Evolutionary conservation across 2,888 invertebrate species (phyloP).

Genomic region (Eristalinus sepulchralis): DNA sequence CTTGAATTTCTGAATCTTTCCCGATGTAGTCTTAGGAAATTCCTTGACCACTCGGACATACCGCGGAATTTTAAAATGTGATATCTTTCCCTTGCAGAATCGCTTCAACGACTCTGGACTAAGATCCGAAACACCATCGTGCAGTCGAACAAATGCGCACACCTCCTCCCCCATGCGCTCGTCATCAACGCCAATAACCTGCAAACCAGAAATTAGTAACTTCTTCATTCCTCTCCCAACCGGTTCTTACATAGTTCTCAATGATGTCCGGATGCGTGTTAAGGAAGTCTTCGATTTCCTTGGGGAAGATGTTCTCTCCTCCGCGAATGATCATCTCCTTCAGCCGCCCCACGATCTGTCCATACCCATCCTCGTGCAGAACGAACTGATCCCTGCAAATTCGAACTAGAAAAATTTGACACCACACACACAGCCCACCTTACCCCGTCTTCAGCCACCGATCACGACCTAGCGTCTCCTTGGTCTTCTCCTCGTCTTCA

Average conservation of each 20-base stretch:
- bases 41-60: slow-evolving; percentile 84
- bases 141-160: slow-evolving; percentile 84
- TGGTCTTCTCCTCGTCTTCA: slow-evolving; percentile 87
- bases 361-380: slow-evolving; percentile 86
- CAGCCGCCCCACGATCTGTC: slow-evolving; percentile 85
- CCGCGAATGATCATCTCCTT: slow-evolving; percentile 91
- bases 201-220: neutral
- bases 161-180: slow-evolving; percentile 88
- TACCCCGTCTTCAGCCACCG: slow-evolving; percentile 90
- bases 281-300: slow-evolving; percentile 89
- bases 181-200: slow-evolving; percentile 87
- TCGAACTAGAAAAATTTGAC: neutral
- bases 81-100: slow-evolving; percentile 86
- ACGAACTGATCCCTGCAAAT: slow-evolving; percentile 82
- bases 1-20: slow-evolving; percentile 89
- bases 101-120: slow-evolving; percentile 83
- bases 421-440: slow-evolving; percentile 9
- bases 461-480: slow-evolving; percentile 84
- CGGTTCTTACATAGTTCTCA: slow-evolving; percentile 84
- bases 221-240: neutral
- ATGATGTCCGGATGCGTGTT: slow-evolving; percentile 86
- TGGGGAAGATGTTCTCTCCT: slow-evolving; percentile 91
- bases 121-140: slow-evolving; percentile 80
- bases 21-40: slow-evolving; percentile 90
- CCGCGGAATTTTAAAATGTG: slow-evolving; percentile 90